These are phyloP conservation scores for Anabas testudineus DNA, from an alignment of 2,797 vertebrate genomes.

Conservation along the genomic window DNA sequence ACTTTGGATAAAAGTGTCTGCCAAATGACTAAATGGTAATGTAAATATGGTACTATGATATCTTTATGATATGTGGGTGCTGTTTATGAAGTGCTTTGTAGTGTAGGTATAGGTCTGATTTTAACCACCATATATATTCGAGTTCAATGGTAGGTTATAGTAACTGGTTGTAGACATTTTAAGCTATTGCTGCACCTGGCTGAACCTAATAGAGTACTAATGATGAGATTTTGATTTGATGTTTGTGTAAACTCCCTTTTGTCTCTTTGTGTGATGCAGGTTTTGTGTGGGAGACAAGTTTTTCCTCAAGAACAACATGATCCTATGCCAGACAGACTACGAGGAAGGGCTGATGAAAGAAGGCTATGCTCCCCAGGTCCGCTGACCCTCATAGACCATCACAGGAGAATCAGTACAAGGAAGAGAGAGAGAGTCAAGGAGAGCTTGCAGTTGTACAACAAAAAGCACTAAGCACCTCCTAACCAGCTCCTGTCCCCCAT, in stretches of 20 bases:
- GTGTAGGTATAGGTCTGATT: too few relatives aligned
- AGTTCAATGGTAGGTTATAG: not conserved
- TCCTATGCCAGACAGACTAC: slow-evolving; percentile 95
- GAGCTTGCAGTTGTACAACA: slow-evolving; percentile 85
- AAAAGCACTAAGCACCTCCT: slow-evolving; percentile 80
- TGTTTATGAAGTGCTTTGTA: too few relatives aligned
- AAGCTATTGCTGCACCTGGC: slow-evolving; percentile 7
- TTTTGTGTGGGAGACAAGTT: slow-evolving; percentile 98
- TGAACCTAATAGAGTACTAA: slow-evolving; percentile 36
- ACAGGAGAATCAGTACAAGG: slow-evolving; percentile 12
- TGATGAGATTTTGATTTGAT: slow-evolving; percentile 49
- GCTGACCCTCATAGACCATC: slow-evolving; percentile 82
- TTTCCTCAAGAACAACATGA: slow-evolving; percentile 98
- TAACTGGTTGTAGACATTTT: not conserved
- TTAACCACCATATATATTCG: too few relatives aligned
- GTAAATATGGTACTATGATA: too few relatives aligned
- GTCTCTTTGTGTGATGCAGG: slow-evolving; percentile 78
- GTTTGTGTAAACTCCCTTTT: slow-evolving; percentile 27
- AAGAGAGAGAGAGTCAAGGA: slow-evolving; percentile 68
- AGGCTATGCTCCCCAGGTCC: slow-evolving; percentile 94
- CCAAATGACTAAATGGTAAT: too few relatives aligned
- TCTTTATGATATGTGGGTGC: too few relatives aligned
- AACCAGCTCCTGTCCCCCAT: slow-evolving; percentile 81
- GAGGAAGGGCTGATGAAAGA: slow-evolving; percentile 92
- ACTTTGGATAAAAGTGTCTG: too few relatives aligned